Percentiles rank a stretch among this genome's conserved stretches.
Conservation (phyloP, 1,140 invertebrate genomes). For the Colletes latitarsis region DNA sequence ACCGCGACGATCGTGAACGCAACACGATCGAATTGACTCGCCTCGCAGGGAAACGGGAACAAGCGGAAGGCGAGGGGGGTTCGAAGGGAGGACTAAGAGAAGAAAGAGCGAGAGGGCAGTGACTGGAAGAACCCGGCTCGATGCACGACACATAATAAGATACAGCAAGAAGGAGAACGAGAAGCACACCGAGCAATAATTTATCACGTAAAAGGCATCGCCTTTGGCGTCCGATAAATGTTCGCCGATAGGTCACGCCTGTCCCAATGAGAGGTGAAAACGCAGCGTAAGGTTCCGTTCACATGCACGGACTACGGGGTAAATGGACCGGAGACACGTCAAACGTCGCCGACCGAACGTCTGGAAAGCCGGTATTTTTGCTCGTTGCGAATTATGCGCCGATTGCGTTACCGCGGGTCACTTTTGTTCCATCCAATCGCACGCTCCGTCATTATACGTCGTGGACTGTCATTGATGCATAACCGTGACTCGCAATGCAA, state of each 20-base stretch:
- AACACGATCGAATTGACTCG: neutral
- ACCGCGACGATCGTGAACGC: neutral
- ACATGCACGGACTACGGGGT: conserved; percentile 9
- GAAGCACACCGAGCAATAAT: conserved; percentile 56
- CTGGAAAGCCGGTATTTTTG: conserved; percentile 25
- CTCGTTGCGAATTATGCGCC: conserved; percentile 44
- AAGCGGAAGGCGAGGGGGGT: no score
- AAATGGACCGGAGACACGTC: conserved; percentile 47
- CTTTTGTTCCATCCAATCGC: conserved; percentile 23
- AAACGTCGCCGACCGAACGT: conserved; percentile 37
- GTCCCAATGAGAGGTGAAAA: conserved; percentile 63
- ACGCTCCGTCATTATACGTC: conserved; percentile 4
- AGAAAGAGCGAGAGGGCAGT: conserved; percentile 21
- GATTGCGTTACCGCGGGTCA: conserved; percentile 20
- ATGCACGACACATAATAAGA: conserved; percentile 57
- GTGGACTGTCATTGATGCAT: neutral
- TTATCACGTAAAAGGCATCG: conserved; percentile 67
- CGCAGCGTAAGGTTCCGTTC: conserved; percentile 32
- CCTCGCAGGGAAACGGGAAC: neutral
- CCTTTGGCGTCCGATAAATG: conserved; percentile 59
- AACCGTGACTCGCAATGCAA: no score
- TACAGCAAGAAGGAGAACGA: conserved; percentile 48
- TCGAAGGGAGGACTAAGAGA: conserved; percentile 14
- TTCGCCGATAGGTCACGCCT: conserved; percentile 65
- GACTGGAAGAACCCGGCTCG: conserved; percentile 51